These are phyloP conservation scores for Procavia capensis DNA, from an alignment of 2,113 vertebrate genomes.

Conservation along the genomic window DNA sequence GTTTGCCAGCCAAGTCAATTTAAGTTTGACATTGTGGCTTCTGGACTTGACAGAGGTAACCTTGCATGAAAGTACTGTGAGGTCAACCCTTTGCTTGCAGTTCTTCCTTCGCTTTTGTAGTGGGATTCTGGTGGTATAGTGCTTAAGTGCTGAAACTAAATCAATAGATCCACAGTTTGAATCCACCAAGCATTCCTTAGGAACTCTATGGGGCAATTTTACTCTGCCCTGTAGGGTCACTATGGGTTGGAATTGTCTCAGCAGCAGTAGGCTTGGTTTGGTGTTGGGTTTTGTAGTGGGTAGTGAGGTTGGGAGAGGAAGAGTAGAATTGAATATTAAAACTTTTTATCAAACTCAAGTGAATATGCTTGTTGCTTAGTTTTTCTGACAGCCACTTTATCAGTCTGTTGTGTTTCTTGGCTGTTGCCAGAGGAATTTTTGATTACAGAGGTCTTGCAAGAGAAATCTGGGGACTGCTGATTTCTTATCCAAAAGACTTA, in stretches of 20 bases:
- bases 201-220: too few species aligned
- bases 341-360: background rate
- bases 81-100: background rate
- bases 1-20: background rate
- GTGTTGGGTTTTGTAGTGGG: background rate
- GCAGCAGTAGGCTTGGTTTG: too few species aligned
- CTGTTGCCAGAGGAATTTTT: background rate
- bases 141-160: too few species aligned
- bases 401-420: background rate
- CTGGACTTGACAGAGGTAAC: background rate
- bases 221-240: too few species aligned
- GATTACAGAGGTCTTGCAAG: background rate
- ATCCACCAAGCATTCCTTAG: too few species aligned
- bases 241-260: too few species aligned
- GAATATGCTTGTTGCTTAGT: background rate
- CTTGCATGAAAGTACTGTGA: background rate
- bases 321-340: background rate
- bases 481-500: background rate
- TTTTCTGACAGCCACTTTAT: background rate
- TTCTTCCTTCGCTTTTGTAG: background rate
- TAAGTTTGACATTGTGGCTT: background rate
- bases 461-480: background rate
- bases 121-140: too few species aligned
- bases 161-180: too few species aligned
- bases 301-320: background rate